A percentile compares a stretch with the other conserved stretches of the same genome.
These are phyloP conservation scores for Bergia sp. DNA, from an alignment of 92 coral and sea anemone genomes.

Conservation along the genomic window DNA sequence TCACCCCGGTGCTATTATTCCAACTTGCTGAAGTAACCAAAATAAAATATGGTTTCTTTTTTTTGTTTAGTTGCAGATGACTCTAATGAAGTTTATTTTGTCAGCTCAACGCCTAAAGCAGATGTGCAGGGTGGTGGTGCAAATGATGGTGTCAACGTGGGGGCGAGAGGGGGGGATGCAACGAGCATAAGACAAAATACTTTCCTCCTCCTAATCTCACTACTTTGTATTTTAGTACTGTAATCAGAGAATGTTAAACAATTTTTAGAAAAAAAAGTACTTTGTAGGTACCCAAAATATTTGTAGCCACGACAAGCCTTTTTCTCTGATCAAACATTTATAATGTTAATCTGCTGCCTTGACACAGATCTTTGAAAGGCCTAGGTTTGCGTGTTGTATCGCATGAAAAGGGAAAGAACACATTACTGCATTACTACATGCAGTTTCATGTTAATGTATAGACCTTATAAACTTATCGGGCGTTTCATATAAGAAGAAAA, in stretches of 20 bases:
- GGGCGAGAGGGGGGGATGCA: slow-evolving; percentile 37
- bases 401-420: too few relatives aligned
- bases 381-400: neutral
- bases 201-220: neutral
- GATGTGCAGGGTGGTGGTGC: neutral
- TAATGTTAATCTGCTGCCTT: neutral
- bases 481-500: neutral
- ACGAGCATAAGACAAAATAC: slow-evolving; percentile 17
- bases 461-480: neutral
- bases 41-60: neutral
- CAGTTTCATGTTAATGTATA: too few relatives aligned
- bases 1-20: neutral
- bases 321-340: neutral
- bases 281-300: neutral
- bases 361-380: neutral
- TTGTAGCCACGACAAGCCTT: neutral
- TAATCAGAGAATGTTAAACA: neutral
- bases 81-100: neutral
- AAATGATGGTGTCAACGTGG: neutral
- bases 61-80: neutral
- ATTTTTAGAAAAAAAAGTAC: too few relatives aligned
- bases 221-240: slow-evolving; percentile 20
- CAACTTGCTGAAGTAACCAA: neutral
- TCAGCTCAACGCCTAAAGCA: slow-evolving; percentile 7
- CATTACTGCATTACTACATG: too few relatives aligned